Percentiles rank a stretch among this genome's conserved stretches.
Conservation (phyloP, 2,113 vertebrate species). For the Phalacrocorax carbo region DNA sequence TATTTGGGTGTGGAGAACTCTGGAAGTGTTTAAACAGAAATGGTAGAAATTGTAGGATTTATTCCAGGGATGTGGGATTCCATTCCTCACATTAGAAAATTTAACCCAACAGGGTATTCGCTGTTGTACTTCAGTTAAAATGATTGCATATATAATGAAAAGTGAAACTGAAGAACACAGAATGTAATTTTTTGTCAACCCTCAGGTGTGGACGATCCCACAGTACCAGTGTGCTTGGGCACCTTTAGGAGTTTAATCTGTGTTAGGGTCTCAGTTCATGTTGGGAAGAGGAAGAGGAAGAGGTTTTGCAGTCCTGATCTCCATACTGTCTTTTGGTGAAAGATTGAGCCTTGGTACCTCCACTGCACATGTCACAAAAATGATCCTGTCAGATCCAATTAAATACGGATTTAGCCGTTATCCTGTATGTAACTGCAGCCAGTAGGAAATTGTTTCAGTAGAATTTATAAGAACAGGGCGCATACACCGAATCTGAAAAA, state of each 20-base stretch:
- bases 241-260: not conserved
- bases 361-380: not conserved
- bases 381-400: fast-evolving
- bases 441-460: not conserved
- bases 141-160: not conserved
- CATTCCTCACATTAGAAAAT: not conserved
- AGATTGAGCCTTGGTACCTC: not conserved
- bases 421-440: not conserved
- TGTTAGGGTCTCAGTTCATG: not conserved
- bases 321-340: fast-evolving
- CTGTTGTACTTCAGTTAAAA: not conserved
- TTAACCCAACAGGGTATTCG: not conserved
- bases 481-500: not conserved
- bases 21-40: not conserved
- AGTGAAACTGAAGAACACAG: not conserved
- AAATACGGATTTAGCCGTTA: not conserved
- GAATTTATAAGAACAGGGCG: not conserved
- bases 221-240: not conserved
- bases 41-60: not conserved
- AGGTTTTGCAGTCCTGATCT: not conserved
- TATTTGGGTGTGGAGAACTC: not conserved
- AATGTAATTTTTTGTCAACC: not conserved
- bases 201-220: not conserved
- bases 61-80: not conserved
- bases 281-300: not conserved